Percentiles rank a stretch among this genome's conserved stretches.
Conservation (phyloP, 1,140 invertebrate genomes). For the Rhynchophorus ferrugineus region DNA sequence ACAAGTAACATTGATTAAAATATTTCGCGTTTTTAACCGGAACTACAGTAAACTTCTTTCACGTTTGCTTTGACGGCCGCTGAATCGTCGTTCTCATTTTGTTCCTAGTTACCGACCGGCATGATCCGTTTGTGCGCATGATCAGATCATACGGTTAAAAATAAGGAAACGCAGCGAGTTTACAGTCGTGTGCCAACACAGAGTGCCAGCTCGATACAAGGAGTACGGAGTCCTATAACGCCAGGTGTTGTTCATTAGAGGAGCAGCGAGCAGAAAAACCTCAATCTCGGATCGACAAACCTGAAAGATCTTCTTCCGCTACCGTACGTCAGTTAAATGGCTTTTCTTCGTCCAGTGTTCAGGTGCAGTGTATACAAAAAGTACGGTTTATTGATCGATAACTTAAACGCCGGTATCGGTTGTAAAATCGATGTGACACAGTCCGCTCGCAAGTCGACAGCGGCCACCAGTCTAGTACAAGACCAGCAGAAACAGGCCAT, state of each 20-base stretch:
- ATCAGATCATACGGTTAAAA: constrained; percentile 14
- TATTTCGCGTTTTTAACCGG: too few species aligned
- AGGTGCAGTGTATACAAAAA: constrained; percentile 39
- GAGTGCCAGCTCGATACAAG: constrained; percentile 3
- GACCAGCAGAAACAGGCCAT: constrained; percentile 26
- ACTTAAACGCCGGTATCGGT: constrained; percentile 25
- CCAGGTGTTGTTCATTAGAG: constrained; percentile 21
- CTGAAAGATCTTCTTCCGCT: constrained; percentile 7
- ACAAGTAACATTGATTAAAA: too few species aligned
- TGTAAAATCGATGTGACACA: constrained; percentile 30
- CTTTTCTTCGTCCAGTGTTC: constrained; percentile 42
- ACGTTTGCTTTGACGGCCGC: too few species aligned
- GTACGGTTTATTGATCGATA: constrained; percentile 32
- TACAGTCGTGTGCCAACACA: constrained; percentile 14
- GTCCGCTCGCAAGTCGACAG: constrained; percentile 27
- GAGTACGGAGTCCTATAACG: constrained; percentile 9
- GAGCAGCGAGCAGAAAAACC: constrained; percentile 12
- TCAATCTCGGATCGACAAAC: constrained; percentile 18
- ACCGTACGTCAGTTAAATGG: constrained; percentile 34
- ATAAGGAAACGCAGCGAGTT: constrained; percentile 13
- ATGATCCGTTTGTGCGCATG: too few species aligned
- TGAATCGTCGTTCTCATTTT: too few species aligned
- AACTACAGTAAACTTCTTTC: too few species aligned
- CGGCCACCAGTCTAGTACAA: constrained; percentile 15
- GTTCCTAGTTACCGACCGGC: too few species aligned